Evolutionary conservation across 2,113 vertebrate species (phyloP), one percentile per base, ranked within the genome.

Genomic region (Excalfactoria chinensis): DNA sequence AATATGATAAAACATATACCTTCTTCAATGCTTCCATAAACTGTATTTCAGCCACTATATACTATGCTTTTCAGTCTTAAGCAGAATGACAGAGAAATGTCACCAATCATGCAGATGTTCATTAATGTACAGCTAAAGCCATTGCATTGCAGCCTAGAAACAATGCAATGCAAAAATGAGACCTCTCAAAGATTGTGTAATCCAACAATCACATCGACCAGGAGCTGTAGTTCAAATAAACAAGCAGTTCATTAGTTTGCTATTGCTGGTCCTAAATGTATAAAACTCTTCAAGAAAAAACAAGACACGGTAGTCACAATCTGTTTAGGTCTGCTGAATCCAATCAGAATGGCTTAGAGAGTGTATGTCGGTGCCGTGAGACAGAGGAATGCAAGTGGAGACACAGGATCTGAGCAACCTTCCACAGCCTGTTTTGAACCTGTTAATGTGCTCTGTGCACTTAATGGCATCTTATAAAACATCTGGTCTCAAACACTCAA

Each of bases 381-480:
- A 98, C 98, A 77, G 95, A 96, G 98, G 97, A 98, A 98, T 98
- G 97, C 56, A 48, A 86, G 96, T 80, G 62, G 89, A 70, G 92
- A 88, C 82, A 84, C 89, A 96, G 86, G 78, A 90, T 62, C 84
- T 43, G 86, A 90, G 76, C 96, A 98, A 95, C 96, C 96, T 95
- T 91, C 68, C 63, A 55, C 87, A 84, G 93, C 84, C 93, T 92
- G 86, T 93, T 88, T 87, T 93, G 95, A 95, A 83, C 72, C 95
- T 35, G 78, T 86, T 93, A 97, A 96, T 97, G 97, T 97, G 97
- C 96, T 97, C 96, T 90, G 60, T 62, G 90, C 96, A 63, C 98
- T 99, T 99, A 99, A 99, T 97, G 98, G 98, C 98, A 99, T 99
- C 98, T 99, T 99, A 98, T 98, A 98, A 99, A 98, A 97, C 99